These are phyloP conservation scores for Natrix natrix DNA, from an alignment of 2,797 vertebrate species.

Conservation along the genomic window DNA sequence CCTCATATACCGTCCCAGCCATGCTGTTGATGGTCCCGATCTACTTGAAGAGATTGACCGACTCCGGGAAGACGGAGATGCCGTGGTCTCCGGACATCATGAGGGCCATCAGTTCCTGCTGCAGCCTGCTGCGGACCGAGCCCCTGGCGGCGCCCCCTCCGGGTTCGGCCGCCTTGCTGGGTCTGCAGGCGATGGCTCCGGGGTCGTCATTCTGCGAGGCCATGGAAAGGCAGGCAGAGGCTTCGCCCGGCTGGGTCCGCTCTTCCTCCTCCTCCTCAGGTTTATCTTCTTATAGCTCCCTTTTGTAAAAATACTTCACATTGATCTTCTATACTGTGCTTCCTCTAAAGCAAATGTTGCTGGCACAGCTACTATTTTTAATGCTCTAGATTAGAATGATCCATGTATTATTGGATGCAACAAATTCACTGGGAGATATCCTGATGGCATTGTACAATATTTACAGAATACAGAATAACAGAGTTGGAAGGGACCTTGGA, in stretches of 20 bases:
- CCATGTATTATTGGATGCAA: too few species aligned
- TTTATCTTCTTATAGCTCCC: not conserved
- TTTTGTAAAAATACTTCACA: not conserved
- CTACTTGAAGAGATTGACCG: slow-evolving; percentile 95
- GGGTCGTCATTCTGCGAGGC: slow-evolving; percentile 94
- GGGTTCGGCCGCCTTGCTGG: slow-evolving; percentile 82
- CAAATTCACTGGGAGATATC: too few species aligned
- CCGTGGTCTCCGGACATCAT: slow-evolving; percentile 96
- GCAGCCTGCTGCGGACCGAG: slow-evolving; percentile 90
- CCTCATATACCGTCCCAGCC: slow-evolving; percentile 88
- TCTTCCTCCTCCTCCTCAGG: not conserved
- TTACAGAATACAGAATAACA: too few species aligned
- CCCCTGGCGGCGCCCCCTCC: slow-evolving; percentile 78
- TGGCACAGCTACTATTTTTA: too few species aligned
- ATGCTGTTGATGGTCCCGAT: slow-evolving; percentile 92
- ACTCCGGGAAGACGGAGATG: slow-evolving; percentile 94
- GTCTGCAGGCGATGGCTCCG: slow-evolving; percentile 73
- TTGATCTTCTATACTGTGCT: too few species aligned
- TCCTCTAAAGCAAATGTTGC: too few species aligned
- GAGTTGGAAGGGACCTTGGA: too few species aligned
- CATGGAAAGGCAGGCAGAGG: slow-evolving; percentile 65
- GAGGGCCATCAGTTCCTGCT: slow-evolving; percentile 94
- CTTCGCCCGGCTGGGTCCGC: too few species aligned
- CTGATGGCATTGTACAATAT: too few species aligned
- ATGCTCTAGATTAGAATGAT: too few species aligned